These are phyloP conservation scores for Telenomus remus DNA, from an alignment of 1,140 invertebrate genomes.

Conservation along the genomic window DNA sequence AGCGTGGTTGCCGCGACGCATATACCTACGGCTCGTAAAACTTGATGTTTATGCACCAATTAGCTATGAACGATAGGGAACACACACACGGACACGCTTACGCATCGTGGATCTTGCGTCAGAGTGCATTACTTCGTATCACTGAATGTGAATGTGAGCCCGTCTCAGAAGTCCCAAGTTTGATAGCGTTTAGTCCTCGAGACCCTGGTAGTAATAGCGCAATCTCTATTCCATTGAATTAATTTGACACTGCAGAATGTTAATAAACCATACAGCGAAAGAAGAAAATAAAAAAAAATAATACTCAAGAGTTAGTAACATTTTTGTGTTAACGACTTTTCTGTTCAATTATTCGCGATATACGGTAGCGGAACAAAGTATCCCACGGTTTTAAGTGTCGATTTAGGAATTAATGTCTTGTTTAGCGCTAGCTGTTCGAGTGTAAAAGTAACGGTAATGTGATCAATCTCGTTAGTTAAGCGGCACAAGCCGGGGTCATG, in stretches of 20 bases:
- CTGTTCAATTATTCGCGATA: not conserved
- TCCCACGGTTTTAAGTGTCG: constrained; percentile 16
- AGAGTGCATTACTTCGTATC: constrained; percentile 11
- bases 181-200: too few relatives aligned
- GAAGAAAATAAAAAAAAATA: not conserved
- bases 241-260: not conserved
- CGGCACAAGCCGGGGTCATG: constrained; percentile 16
- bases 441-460: constrained; percentile 41
- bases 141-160: too few relatives aligned
- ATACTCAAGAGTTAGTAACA: not conserved
- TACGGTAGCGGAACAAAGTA: constrained; percentile 1
- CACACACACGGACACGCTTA: constrained; percentile 55
- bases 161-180: too few relatives aligned
- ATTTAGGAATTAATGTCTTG: constrained; percentile 27
- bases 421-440: constrained; percentile 17
- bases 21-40: constrained; percentile 64
- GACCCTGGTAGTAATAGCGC: not conserved
- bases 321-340: not conserved
- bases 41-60: constrained; percentile 74
- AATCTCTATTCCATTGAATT: not conserved
- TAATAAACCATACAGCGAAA: not conserved
- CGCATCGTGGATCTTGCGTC: constrained; percentile 24
- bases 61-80: constrained; percentile 66
- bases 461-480: constrained; percentile 46
- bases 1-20: constrained; percentile 55